Evolutionary conservation across 2,113 vertebrate species (phyloP).

Genomic region (Misgurnus mizolepis): DNA sequence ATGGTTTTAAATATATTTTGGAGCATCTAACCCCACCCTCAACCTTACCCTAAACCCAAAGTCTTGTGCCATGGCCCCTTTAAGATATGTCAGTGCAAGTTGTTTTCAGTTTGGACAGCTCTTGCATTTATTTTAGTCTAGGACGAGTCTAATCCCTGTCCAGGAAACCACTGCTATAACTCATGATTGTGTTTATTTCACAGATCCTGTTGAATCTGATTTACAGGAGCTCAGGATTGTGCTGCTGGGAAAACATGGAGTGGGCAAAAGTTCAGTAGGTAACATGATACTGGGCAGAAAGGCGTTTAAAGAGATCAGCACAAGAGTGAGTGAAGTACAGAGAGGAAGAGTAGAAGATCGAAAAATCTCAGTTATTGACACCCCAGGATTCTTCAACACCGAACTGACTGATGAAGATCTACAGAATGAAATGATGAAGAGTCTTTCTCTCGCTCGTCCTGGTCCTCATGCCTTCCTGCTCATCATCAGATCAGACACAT

Average conservation of each 20-base stretch:
- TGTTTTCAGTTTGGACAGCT: too few relatives aligned
- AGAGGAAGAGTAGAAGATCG: not conserved
- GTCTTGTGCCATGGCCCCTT: too few relatives aligned
- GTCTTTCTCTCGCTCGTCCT: conserved; percentile 11
- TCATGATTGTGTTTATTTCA: not conserved
- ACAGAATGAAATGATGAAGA: conserved; percentile 58
- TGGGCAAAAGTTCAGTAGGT: conserved; percentile 15
- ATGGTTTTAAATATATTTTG: too few relatives aligned
- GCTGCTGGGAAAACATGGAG: conserved; percentile 5
- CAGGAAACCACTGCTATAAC: too few relatives aligned
- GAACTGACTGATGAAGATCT: conserved; percentile 54
- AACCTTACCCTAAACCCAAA: too few relatives aligned
- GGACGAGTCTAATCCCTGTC: too few relatives aligned
- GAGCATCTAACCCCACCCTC: too few relatives aligned
- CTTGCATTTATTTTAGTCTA: too few relatives aligned
- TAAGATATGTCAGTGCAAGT: too few relatives aligned
- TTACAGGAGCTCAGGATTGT: not conserved
- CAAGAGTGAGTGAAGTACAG: not conserved
- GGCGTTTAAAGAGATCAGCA: not conserved
- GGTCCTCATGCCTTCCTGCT: conserved; percentile 54
- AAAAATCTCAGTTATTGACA: conserved; percentile 57
- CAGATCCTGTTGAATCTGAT: not conserved
- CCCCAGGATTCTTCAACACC: conserved; percentile 53
- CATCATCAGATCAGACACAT: conserved; percentile 13
- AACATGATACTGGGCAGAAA: conserved; percentile 29